Evolutionary conservation across 2,888 invertebrate genomes (phyloP).

Genomic region (Ophion ellenae): DNA sequence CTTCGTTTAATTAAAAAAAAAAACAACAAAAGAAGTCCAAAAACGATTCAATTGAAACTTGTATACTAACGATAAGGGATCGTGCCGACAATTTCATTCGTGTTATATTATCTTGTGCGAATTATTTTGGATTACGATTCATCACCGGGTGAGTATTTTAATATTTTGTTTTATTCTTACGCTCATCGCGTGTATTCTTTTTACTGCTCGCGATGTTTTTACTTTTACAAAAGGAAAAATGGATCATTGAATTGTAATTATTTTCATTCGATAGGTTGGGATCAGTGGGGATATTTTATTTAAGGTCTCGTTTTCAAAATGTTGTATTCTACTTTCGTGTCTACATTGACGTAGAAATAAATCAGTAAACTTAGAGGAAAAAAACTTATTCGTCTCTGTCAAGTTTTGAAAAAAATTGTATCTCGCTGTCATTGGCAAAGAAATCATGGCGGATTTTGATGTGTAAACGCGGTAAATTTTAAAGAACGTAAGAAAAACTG

Average conservation of each 20-base stretch:
- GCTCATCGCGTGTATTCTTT: not conserved
- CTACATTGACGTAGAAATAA: too few relatives aligned
- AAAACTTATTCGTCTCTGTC: too few relatives aligned
- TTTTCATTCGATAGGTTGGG: not conserved
- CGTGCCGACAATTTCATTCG: slow-evolving; percentile 12
- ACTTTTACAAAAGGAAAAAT: not conserved
- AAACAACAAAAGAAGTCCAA: too few relatives aligned
- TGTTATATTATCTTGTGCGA: slow-evolving; percentile 37
- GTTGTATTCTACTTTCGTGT: not conserved
- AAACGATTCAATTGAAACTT: too few relatives aligned
- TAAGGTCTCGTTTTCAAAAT: not conserved
- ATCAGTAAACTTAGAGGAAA: too few relatives aligned
- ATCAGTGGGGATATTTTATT: not conserved
- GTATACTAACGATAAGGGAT: not conserved
- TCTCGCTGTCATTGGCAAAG: too few relatives aligned
- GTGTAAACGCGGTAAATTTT: too few relatives aligned
- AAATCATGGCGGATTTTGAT: too few relatives aligned
- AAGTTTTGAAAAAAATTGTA: too few relatives aligned
- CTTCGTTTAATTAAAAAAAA: too few relatives aligned
- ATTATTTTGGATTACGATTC: slow-evolving; percentile 50
- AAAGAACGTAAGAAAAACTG: too few relatives aligned
- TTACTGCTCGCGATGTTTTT: not conserved
- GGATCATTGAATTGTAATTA: not conserved
- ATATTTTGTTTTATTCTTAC: not conserved
- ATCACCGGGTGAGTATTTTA: slow-evolving; percentile 44